Conservation (phyloP, 2,797 vertebrate genomes). For the Cirrhinus molitorella region DNA sequence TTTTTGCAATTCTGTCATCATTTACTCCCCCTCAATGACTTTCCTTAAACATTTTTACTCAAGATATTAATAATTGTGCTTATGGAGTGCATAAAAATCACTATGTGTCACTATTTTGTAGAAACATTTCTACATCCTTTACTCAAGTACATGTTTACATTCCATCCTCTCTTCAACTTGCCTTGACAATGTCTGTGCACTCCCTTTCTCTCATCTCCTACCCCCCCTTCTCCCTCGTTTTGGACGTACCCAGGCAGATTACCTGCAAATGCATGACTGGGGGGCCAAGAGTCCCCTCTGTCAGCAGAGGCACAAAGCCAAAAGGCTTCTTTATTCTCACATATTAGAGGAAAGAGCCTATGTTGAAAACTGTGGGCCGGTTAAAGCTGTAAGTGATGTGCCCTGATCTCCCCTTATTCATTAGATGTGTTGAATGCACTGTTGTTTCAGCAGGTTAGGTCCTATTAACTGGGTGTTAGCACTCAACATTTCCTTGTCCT, state of each 20-base stretch:
- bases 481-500: constrained; percentile 63
- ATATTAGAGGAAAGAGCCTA: constrained; percentile 60
- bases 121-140: constrained; percentile 57
- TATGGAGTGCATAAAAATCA: not conserved
- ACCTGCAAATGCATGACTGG: constrained; percentile 69
- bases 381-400: constrained; percentile 65
- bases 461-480: constrained; percentile 66
- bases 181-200: constrained; percentile 67
- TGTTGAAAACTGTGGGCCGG: constrained; percentile 69
- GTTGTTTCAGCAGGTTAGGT: constrained; percentile 61
- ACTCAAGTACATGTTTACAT: constrained; percentile 66
- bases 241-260: constrained; percentile 66
- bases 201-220: constrained; percentile 62
- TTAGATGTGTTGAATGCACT: constrained; percentile 64
- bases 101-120: constrained; percentile 40
- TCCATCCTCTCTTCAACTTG: constrained; percentile 64
- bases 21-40: not conserved
- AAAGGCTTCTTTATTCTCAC: constrained; percentile 56
- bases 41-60: not conserved
- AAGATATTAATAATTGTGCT: not conserved
- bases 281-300: constrained; percentile 66
- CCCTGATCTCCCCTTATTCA: constrained; percentile 50
- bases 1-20: not conserved
- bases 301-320: constrained; percentile 69
- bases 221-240: constrained; percentile 53